A percentile compares a stretch with the other conserved stretches of the same genome.
Conservation (phyloP, 2,113 vertebrate genomes). For the Baryphthengus martii region DNA sequence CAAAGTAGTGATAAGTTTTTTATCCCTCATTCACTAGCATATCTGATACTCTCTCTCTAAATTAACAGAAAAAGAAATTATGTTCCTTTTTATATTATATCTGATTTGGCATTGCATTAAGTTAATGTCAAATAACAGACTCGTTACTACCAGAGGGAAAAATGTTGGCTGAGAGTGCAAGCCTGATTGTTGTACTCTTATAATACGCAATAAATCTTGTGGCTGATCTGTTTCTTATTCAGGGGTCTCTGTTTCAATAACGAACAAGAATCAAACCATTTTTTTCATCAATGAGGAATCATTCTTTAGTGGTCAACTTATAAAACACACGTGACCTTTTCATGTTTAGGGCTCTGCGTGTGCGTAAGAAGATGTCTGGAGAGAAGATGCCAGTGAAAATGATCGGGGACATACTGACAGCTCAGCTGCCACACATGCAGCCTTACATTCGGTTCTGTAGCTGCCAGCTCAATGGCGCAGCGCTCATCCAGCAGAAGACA, state of each 20-base stretch:
- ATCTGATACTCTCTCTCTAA: not conserved
- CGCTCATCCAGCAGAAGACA: conserved; percentile 96
- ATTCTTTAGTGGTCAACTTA: not conserved
- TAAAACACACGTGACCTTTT: not conserved
- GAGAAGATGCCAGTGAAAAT: conserved; percentile 99
- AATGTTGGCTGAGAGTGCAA: not conserved
- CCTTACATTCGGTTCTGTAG: conserved; percentile 99
- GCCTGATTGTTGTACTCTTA: not conserved
- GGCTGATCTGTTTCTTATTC: not conserved
- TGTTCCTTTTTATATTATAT: not conserved
- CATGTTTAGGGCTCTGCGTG: conserved; percentile 84
- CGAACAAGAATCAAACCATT: not conserved
- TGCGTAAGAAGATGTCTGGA: conserved; percentile 98
- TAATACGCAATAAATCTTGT: not conserved
- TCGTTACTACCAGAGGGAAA: not conserved
- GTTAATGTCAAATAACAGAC: not conserved
- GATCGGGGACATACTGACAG: conserved; percentile 96
- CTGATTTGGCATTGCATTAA: not conserved
- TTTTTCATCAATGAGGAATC: not conserved
- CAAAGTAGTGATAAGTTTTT: not conserved
- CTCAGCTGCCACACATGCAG: conserved; percentile 98
- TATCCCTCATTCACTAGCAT: not conserved
- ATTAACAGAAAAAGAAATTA: not conserved
- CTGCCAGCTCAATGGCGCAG: conserved; percentile 95
- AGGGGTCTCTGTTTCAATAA: not conserved